Evolutionary conservation across 2,797 vertebrate genomes (phyloP), one percentile per base, ranked within the genome.

Genomic region (Muscicapa comitata): DNA sequence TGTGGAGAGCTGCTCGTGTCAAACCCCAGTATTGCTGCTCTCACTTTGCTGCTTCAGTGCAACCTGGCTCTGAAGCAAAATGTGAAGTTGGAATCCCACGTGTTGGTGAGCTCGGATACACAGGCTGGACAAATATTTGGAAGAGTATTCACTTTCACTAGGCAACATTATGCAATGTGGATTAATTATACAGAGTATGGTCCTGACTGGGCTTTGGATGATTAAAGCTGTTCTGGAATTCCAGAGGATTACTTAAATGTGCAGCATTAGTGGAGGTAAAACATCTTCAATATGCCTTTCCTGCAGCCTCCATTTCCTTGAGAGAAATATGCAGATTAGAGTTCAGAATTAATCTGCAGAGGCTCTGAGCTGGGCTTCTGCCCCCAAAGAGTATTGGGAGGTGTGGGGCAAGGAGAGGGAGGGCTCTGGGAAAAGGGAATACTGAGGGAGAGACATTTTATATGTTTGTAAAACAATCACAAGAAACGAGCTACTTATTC

Each of bases 221-320:
- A 95, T 96, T 94, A 94, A 85, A 94, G 91, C 94, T 91, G 73
- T 88, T 85, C 91, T 95, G 96, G 95, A 96, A 94, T 96, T 92
- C 88, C 90, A 86, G 88, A 90, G 88, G 93, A 94, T 95, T 94
- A 93, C 93, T 95, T 91, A 93, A 95, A 96, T 92, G 81, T 92
- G 95, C 93, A 82, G 94, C 90, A 85, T 96, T 96, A 94, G 94
- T 48, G 87, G 90, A 96, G 89, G 95, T 95, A 96, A 96, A 96
- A 90, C 88, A 93, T 94, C 94, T 80, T 87, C 93, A 82, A 91
- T 92, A 88, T 92, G 86, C 95, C 72, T 80, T 90, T 95, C 81
- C 92, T 79, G 94, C 85, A 95, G 92, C 84, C 91, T 94, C 93
- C 91, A 93, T 95, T 94, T 95, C 90, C 92, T 93, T 92, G 72